Conservation (phyloP, 2,888 invertebrate genomes). For the Pyrocoelia pectoralis region DNA sequence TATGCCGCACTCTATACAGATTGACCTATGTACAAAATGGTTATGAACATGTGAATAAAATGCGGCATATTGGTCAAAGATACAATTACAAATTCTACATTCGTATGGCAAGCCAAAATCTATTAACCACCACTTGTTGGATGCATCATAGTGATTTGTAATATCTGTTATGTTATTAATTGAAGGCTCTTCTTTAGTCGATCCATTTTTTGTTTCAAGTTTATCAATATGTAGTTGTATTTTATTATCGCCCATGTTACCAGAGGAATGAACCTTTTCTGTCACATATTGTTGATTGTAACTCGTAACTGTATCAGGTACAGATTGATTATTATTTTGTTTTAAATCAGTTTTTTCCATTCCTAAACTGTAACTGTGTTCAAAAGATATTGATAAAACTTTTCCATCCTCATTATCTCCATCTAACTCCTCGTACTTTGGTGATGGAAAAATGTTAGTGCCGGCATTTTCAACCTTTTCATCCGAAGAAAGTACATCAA, state of each 20-base stretch:
- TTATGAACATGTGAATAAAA: conserved; percentile 20
- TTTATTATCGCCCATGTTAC: too few species aligned
- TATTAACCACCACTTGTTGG: conserved; percentile 16
- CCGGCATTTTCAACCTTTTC: not conserved
- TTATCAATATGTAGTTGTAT: not conserved
- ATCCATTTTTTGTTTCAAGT: not conserved
- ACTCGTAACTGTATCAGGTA: not conserved
- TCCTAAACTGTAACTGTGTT: conserved; percentile 13
- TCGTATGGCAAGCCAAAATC: conserved; percentile 15
- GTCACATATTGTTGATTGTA: too few species aligned
- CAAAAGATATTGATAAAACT: not conserved
- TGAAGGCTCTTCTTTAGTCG: not conserved
- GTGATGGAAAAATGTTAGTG: not conserved
- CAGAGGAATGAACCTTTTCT: too few species aligned
- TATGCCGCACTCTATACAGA: conserved; percentile 15
- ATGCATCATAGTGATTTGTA: too few species aligned
- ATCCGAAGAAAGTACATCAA: not conserved
- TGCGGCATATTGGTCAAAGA: conserved; percentile 13
- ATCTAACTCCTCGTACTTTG: not conserved
- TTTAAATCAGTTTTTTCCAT: not conserved
- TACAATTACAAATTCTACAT: conserved; percentile 19
- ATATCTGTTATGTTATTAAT: too few species aligned
- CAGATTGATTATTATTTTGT: not conserved
- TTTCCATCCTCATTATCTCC: not conserved
- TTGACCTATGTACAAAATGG: not conserved